Base-by-base conservation (phyloP, 2,888 invertebrate genomes). In the Papilio protenor region DNA sequence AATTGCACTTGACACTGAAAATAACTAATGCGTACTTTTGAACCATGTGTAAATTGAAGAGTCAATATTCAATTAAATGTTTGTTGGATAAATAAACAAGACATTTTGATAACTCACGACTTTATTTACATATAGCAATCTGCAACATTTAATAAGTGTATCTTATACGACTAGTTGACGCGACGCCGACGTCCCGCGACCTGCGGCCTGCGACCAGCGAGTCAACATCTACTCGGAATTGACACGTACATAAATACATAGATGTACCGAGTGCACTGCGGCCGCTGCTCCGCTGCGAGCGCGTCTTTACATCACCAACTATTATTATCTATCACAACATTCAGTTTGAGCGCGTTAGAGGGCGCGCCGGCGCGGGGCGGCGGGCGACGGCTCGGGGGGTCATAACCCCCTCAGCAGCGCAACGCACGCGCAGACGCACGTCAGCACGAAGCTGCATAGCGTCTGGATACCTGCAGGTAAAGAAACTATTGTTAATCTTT, bases 101-200 rank as follows among this genome's bases (percentile, higher is more conserved):
- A 61, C 72, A 77, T 70, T 78, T 84, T 85, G 86, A 91, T 93
- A 94, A 93, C 93, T 93, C 92, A 91, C 91, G 86, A 88, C 87
- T 94, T 91, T 94, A 94, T 94, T 93, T 94, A 94, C 94, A 94
- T 93, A 88, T 90, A 90, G 85, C 89, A 90, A 87, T 92, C 85
- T 88, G 90, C 90, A 94, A 94, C 93, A 92, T 92, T 91, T 85
- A 93, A 91, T 91, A 92, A 88, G 85, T 89, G 82, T 83, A 81
- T 81, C 80, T 83, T 83, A 83, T 76, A 76, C 33, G 18, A 55
- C 81, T 84, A 81, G 79, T 82, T 82, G 82, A 81, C 79, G 73
- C 81, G 82, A 80, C 83, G 81, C 80, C 80, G 81, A 23, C 45
- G 33, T 10, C 18, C 14, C n/a, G 52, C 49, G n/a, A 23, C 61